phyloP scores from a whole-genome alignment of 2,113 vertebrate genomes.

The Sminthopsis crassicaudata region DNA sequence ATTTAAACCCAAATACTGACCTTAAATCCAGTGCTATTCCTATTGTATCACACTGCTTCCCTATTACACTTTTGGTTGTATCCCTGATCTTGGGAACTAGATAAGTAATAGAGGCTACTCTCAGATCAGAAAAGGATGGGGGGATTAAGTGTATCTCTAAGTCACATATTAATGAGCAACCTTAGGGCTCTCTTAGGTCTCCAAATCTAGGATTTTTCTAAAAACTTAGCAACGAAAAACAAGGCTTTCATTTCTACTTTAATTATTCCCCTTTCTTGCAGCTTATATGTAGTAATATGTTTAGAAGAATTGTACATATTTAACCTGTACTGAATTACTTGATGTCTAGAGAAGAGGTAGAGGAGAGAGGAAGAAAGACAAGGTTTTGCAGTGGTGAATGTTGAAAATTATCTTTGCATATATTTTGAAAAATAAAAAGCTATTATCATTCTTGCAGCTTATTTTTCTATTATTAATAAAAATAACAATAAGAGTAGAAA shows the following conservation, averaged over 20 bases:
- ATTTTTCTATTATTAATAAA: too few species aligned
- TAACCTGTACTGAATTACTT: too few species aligned
- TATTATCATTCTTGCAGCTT: too few species aligned
- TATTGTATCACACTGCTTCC: background rate
- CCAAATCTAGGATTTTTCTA: background rate
- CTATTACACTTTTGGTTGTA: conserved; percentile 4
- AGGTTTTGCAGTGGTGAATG: too few species aligned
- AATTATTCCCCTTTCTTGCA: background rate
- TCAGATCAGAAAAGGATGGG: background rate
- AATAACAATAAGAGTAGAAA: conserved; percentile 10
- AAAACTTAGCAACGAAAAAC: background rate
- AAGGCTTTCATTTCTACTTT: background rate
- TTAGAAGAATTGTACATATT: too few species aligned
- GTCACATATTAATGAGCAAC: too few species aligned
- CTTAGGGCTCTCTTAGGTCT: background rate
- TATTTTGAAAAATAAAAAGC: too few species aligned
- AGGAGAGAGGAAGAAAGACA: too few species aligned
- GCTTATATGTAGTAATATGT: too few species aligned
- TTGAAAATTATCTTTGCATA: too few species aligned
- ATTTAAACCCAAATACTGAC: background rate
- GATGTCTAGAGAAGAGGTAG: too few species aligned
- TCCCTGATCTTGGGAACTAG: background rate
- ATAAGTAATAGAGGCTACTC: background rate
- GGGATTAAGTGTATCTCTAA: too few species aligned
- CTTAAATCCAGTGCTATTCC: background rate